A percentile compares a stretch with the other conserved stretches of the same genome.
phyloP scores from a whole-genome alignment of 2,888 invertebrate species.

The Ligdia adustata region DNA sequence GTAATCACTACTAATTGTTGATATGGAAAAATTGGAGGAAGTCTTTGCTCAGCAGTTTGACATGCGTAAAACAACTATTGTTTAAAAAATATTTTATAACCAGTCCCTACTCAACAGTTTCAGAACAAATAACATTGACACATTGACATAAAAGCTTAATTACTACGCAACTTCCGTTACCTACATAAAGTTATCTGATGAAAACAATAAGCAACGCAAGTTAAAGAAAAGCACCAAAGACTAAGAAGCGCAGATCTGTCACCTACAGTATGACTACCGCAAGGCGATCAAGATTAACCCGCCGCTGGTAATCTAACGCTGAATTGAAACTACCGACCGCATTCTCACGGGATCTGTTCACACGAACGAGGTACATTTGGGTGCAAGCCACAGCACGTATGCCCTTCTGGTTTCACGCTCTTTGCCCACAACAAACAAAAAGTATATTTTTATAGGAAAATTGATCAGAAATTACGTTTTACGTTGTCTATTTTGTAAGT shows the following conservation, averaged over 20 bases:
- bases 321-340: slow-evolving; percentile 64
- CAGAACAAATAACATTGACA: too few relatives aligned
- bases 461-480: slow-evolving; percentile 42
- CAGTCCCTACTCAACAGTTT: too few relatives aligned
- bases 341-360: slow-evolving; percentile 70
- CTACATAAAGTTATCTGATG: too few relatives aligned
- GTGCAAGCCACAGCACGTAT: slow-evolving; percentile 60
- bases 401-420: slow-evolving; percentile 70
- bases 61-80: too few relatives aligned
- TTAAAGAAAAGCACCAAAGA: not conserved
- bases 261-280: slow-evolving; percentile 20
- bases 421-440: slow-evolving; percentile 42
- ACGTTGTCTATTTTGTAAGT: slow-evolving; percentile 38
- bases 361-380: slow-evolving; percentile 60
- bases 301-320: slow-evolving; percentile 35
- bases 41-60: too few relatives aligned
- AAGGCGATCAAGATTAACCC: slow-evolving; percentile 21
- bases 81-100: too few relatives aligned
- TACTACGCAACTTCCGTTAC: too few relatives aligned
- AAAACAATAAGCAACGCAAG: too few relatives aligned
- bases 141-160: too few relatives aligned
- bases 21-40: too few relatives aligned
- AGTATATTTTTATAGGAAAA: slow-evolving; percentile 40
- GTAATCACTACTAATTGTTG: too few relatives aligned
- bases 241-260: slow-evolving; percentile 6